Evolutionary conservation across 2,797 vertebrate genomes (phyloP), one percentile per base, ranked within the genome.

Genomic region (Taeniopygia guttata): DNA sequence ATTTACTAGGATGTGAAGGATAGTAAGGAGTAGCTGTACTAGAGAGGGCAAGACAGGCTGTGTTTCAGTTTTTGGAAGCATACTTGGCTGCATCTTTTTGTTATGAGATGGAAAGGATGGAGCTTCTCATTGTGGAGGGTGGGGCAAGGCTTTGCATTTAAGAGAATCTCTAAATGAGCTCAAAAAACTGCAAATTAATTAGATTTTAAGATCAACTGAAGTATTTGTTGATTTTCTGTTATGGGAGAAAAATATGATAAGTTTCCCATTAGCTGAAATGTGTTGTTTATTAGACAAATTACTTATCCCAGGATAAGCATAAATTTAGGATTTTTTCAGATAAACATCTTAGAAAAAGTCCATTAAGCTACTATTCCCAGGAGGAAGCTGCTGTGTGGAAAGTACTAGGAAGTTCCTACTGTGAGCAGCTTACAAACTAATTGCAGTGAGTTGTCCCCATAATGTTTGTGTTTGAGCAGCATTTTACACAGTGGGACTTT

Each of bases 301-400:
- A 36, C 34, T 70, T 56, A 46, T 49, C 25, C 19, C 23, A 40
- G 75, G 78, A 40, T 58, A 42, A 56, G 30, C 34, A 34, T 34
- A 56, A 56, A 67, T 54, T 67, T 49, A 64, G 79, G 54, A 51
- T 72, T 91, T 89, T 94, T 89, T 55, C 60, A 87, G 72, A 54
- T 67, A 74, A 89, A 54, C 49, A 46, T 80, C 78, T 52, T 49
- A 2, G 22, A 23, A 49, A 66, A 90, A 86, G 32, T 63, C 49
- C 54, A 67, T 80, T 85, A 77, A 89, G 30, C 34, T 38, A 5
- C 46, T 58, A 3, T 55, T 93, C 38, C 56, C 52, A 69, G 26
- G 51, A 87, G 78, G 67, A 87, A 84, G 40, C 77, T 95, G 74
- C 88, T 66, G 36, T 11, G 17, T 76, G 63, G 86, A 69, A 95